These are phyloP conservation scores for Chloroceryle inda DNA, from an alignment of 2,797 vertebrate genomes.

Conservation along the genomic window DNA sequence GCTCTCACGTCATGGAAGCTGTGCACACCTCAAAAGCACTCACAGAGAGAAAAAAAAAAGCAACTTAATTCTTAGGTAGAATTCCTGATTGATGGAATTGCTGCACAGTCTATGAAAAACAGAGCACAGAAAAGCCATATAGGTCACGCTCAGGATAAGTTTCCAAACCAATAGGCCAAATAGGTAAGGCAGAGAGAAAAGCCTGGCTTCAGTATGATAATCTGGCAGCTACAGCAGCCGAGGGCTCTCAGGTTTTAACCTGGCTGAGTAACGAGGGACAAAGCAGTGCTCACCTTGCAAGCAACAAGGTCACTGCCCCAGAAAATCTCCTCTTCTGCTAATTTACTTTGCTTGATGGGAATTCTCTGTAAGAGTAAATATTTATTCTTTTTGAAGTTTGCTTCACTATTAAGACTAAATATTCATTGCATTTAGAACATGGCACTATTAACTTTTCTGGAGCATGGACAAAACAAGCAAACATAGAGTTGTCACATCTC, in stretches of 20 bases:
- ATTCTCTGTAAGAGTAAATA: neutral
- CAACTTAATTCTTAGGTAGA: neutral
- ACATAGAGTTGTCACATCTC: neutral
- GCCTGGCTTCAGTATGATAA: neutral
- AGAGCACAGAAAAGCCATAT: neutral
- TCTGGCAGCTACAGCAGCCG: neutral
- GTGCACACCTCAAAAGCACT: neutral
- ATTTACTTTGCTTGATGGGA: conserved; percentile 10
- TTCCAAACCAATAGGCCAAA: neutral
- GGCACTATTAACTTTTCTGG: neutral
- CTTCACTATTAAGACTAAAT: neutral
- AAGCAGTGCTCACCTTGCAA: neutral
- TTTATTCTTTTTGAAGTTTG: neutral
- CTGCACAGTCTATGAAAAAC: neutral
- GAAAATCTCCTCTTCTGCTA: neutral
- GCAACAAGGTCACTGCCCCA: neutral
- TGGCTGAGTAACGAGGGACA: neutral
- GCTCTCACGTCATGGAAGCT: neutral
- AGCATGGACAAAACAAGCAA: neutral
- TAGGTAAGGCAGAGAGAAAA: neutral
- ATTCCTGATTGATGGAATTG: neutral
- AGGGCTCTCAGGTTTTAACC: neutral
- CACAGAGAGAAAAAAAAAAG: neutral
- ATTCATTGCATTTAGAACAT: neutral
- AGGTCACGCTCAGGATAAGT: neutral